Evolutionary conservation across 1,140 invertebrate species (phyloP).

Genomic region (silkworm (Bombyx mori)): DNA sequence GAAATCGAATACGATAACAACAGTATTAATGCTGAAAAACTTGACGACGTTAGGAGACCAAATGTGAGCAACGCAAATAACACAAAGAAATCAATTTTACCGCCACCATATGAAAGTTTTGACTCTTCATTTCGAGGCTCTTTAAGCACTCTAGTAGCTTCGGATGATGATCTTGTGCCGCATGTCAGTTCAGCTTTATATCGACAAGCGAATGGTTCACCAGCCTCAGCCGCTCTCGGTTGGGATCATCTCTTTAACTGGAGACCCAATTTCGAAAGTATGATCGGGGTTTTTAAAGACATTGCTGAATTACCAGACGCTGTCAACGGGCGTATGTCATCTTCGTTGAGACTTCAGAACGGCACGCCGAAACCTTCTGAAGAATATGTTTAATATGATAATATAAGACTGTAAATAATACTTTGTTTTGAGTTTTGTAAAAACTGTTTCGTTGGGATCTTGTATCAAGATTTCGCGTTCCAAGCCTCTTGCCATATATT

Average conservation of each 20-base stretch:
- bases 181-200: constrained; percentile 81
- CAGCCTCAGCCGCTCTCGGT: constrained; percentile 79
- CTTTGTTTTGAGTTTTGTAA: constrained; percentile 37
- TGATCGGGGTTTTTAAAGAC: constrained; percentile 96
- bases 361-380: constrained; percentile 83
- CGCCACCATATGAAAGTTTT: constrained; percentile 90
- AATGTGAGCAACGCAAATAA: constrained; percentile 72
- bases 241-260: constrained; percentile 97
- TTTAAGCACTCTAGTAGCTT: constrained; percentile 91
- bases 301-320: constrained; percentile 93
- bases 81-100: constrained; percentile 77
- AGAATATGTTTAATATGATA: constrained; percentile 78
- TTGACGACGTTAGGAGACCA: constrained; percentile 75
- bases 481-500: constrained; percentile 66
- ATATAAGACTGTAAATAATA: constrained; percentile 41
- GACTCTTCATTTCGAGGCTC: constrained; percentile 95
- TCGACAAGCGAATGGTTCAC: constrained; percentile 82
- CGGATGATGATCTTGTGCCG: constrained; percentile 89
- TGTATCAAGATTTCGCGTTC: constrained; percentile 67
- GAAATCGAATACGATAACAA: constrained; percentile 97
- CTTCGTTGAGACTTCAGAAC: constrained; percentile 76
- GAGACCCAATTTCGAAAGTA: constrained; percentile 95
- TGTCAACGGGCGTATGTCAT: constrained; percentile 76
- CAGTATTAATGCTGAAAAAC: constrained; percentile 85
- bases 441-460: constrained; percentile 55